These are phyloP conservation scores for Puntigrus tetrazona DNA, from an alignment of 2,113 vertebrate genomes.

Conservation along the genomic window DNA sequence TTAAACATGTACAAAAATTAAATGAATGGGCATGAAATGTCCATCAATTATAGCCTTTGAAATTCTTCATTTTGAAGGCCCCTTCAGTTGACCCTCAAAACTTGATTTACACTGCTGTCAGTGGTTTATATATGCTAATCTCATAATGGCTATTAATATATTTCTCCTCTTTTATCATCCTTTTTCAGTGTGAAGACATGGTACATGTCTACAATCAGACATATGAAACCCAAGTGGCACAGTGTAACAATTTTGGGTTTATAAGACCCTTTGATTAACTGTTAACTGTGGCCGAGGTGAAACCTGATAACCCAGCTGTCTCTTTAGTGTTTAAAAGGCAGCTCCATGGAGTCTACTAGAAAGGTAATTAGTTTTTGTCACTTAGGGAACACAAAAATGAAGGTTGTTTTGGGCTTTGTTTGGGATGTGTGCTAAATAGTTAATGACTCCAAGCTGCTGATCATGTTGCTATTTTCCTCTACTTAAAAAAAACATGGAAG, in stretches of 20 bases:
- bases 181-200: slow-evolving; percentile 28
- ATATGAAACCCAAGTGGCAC: slow-evolving; percentile 55
- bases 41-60: no score
- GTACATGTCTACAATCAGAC: slow-evolving; percentile 42
- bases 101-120: background rate
- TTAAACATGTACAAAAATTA: background rate
- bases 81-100: no score
- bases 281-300: slow-evolving; percentile 44
- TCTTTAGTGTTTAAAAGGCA: no score
- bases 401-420: no score
- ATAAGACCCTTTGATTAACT: slow-evolving; percentile 32
- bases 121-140: background rate
- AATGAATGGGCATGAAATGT: background rate
- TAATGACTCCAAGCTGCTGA: background rate
- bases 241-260: slow-evolving; percentile 59
- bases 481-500: background rate
- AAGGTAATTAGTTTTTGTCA: no score
- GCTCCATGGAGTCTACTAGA: no score
- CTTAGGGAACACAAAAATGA: no score
- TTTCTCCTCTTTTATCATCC: slow-evolving; percentile 47
- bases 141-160: background rate
- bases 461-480: background rate
- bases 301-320: no score
- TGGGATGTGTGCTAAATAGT: background rate
- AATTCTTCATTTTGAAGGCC: no score